Evolutionary conservation across 2,113 vertebrate species (phyloP).

Genomic region (Apodemus sylvaticus): DNA sequence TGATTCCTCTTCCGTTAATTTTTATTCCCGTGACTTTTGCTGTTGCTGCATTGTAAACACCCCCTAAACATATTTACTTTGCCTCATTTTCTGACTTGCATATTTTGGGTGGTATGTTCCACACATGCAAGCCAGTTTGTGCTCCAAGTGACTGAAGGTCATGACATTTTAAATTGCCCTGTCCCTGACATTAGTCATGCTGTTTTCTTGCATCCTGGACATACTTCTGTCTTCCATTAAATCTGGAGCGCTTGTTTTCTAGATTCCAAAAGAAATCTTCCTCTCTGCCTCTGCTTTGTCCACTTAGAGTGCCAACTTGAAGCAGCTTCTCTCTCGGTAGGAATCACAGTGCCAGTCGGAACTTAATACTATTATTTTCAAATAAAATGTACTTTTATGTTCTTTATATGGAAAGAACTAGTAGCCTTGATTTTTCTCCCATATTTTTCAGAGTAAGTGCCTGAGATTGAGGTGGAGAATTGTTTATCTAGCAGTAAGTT

Average conservation of each 20-base stretch:
- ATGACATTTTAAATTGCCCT: not conserved
- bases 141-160: not conserved
- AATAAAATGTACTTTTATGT: constrained; percentile 14
- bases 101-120: not conserved
- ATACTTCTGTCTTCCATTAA: not conserved
- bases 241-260: constrained; percentile 5
- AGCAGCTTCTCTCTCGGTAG: not conserved
- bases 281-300: not conserved
- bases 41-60: not conserved
- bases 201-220: constrained; percentile 37
- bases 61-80: not conserved
- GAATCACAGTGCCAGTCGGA: not conserved
- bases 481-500: constrained; percentile 51
- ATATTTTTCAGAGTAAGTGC: constrained; percentile 24
- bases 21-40: not conserved
- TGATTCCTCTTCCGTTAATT: not conserved
- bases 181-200: constrained; percentile 8
- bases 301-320: not conserved
- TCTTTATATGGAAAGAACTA: constrained; percentile 54
- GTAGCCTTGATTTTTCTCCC: constrained; percentile 40
- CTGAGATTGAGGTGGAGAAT: constrained; percentile 43
- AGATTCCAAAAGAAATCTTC: not conserved
- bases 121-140: not conserved
- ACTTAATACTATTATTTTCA: not conserved
- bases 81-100: not conserved